phyloP scores from a whole-genome alignment of 2,113 vertebrate genomes.

The Sinocyclocheilus maitianheensis region DNA sequence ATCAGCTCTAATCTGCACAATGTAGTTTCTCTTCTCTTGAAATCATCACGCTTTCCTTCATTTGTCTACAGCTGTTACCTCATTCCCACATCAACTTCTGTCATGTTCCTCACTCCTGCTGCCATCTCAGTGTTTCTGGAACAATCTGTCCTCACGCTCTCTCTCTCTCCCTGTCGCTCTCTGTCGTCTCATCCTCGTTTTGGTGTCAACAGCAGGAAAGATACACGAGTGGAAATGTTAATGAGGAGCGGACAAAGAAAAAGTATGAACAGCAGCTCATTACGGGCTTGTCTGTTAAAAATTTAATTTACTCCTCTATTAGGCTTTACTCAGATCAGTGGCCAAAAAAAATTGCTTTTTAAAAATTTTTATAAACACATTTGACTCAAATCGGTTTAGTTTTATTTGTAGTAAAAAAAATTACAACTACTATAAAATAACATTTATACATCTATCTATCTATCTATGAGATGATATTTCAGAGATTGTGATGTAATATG shows the following conservation, averaged over 20 bases:
- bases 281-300: not conserved
- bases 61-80: constrained; percentile 24
- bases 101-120: constrained; percentile 60
- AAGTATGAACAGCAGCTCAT: constrained; percentile 3
- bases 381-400: not conserved
- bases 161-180: not conserved
- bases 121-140: constrained; percentile 59
- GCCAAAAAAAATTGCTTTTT: too few relatives aligned
- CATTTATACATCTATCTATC: not conserved
- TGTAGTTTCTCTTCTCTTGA: not conserved
- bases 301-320: not conserved
- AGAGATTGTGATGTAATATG: not conserved
- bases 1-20: not conserved
- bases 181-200: not conserved
- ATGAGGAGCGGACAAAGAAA: constrained; percentile 8
- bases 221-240: constrained; percentile 1
- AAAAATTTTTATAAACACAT: not conserved
- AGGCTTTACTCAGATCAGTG: too few relatives aligned
- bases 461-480: not conserved
- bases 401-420: not conserved
- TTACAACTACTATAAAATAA: not conserved
- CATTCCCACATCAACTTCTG: constrained; percentile 43
- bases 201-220: constrained; percentile 27
- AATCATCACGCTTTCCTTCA: not conserved
- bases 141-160: not conserved